Percentiles rank a stretch among this genome's conserved stretches.
Conservation (phyloP, 1,140 invertebrate species). For the Pemphigus obesinymphae region DNA sequence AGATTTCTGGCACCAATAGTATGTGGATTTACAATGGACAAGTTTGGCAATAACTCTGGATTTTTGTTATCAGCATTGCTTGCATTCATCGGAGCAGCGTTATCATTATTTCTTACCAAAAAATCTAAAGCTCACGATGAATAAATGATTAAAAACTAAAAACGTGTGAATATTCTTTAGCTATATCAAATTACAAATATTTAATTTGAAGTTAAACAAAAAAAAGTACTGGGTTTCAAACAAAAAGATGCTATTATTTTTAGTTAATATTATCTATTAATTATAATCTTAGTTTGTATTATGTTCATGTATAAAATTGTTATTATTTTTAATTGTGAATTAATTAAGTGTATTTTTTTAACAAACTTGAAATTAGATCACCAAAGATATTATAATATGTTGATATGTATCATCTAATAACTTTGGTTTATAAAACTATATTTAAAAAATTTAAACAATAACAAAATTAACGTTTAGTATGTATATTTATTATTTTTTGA, state of each 20-base stretch:
- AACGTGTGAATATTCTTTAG: not conserved
- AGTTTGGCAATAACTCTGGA: conserved; percentile 31
- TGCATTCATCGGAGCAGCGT: not conserved
- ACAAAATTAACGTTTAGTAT: no score
- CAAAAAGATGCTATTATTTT: conserved; percentile 33
- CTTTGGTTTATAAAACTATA: no score
- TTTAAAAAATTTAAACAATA: no score
- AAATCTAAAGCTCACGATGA: conserved; percentile 8
- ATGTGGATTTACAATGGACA: conserved; percentile 32
- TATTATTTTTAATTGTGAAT: no score
- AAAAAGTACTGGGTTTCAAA: conserved; percentile 38
- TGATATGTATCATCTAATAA: no score
- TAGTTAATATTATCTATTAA: not conserved
- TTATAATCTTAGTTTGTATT: no score
- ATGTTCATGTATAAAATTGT: no score
- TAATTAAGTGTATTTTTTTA: no score
- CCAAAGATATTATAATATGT: no score
- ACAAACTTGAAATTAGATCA: no score
- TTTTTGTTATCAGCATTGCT: conserved; percentile 25
- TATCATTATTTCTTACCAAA: not conserved
- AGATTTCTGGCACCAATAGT: conserved; percentile 24
- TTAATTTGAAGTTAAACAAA: not conserved
- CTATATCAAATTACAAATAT: not conserved
- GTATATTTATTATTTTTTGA: no score
- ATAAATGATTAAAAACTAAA: not conserved